Conservation (phyloP, 2,888 invertebrate species). For the Acleris holmiana region DNA sequence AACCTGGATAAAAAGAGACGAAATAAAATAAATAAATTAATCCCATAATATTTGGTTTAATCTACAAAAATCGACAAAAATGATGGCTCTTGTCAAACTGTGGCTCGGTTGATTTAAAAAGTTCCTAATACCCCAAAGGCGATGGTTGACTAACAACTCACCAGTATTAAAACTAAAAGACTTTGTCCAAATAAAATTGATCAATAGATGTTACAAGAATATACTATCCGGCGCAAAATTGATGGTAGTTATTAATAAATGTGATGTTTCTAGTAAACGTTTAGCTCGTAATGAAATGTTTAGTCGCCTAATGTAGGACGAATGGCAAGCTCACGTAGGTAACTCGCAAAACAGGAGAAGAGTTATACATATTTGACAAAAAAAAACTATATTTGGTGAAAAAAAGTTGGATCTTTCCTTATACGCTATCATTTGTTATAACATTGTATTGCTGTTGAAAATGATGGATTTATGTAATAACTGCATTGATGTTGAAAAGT, state of each 20-base stretch:
- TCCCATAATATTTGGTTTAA: too few species aligned
- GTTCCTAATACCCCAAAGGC: slow-evolving; percentile 24
- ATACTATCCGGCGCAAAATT: slow-evolving; percentile 19
- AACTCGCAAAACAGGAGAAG: slow-evolving; percentile 10
- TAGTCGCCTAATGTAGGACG: slow-evolving; percentile 26
- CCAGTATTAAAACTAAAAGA: slow-evolving; percentile 59
- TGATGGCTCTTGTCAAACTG: too few species aligned
- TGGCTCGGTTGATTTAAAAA: too few species aligned
- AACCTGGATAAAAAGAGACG: too few species aligned
- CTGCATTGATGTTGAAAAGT: slow-evolving; percentile 46
- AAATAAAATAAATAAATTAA: too few species aligned
- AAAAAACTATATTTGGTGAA: slow-evolving; percentile 27
- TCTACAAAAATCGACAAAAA: too few species aligned
- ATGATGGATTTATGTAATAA: slow-evolving; percentile 53
- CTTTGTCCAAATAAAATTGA: slow-evolving; percentile 40
- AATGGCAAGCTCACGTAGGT: slow-evolving; percentile 28
- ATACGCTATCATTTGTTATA: slow-evolving; percentile 50
- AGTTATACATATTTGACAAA: slow-evolving; percentile 14
- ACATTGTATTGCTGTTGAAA: slow-evolving; percentile 60
- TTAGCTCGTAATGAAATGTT: slow-evolving; percentile 23
- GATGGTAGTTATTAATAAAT: slow-evolving; percentile 33
- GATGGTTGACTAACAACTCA: slow-evolving; percentile 54
- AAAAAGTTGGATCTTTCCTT: slow-evolving; percentile 21
- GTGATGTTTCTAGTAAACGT: slow-evolving; percentile 31
- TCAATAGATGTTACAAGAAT: slow-evolving; percentile 30